Percentiles rank a stretch among this genome's conserved stretches.
Evolutionary conservation across 2,888 invertebrate species (phyloP).

Genomic region (Acronicta leporina): DNA sequence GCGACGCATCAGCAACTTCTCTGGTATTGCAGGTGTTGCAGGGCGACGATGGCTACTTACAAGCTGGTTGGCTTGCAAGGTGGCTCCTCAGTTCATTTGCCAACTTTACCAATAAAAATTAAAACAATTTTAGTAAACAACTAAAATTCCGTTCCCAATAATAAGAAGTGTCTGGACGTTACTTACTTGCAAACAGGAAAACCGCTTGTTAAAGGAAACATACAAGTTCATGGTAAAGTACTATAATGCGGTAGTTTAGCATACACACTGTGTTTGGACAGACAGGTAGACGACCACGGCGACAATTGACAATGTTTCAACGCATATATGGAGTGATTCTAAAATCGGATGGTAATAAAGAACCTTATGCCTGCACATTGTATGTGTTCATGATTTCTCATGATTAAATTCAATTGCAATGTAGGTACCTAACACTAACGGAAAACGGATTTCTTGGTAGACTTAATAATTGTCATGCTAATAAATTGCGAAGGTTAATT

Average conservation of each 20-base stretch:
- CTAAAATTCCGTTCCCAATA: slow-evolving; percentile 2
- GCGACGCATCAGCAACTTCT: too few relatives aligned
- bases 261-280: slow-evolving; percentile 57
- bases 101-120: too few relatives aligned
- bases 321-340: slow-evolving; percentile 46
- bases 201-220: slow-evolving; percentile 35
- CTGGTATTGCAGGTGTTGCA: too few relatives aligned
- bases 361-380: slow-evolving; percentile 33
- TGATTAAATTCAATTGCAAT: slow-evolving; percentile 30
- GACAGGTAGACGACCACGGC: slow-evolving; percentile 56
- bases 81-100: too few relatives aligned
- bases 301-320: slow-evolving; percentile 40
- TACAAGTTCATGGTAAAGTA: slow-evolving; percentile 34
- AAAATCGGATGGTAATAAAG: slow-evolving; percentile 53
- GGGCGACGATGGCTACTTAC: too few relatives aligned
- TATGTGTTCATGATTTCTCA: slow-evolving; percentile 25
- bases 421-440: slow-evolving; percentile 11
- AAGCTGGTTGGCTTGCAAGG: too few relatives aligned
- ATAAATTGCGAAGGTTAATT: too few relatives aligned
- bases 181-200: slow-evolving; percentile 49
- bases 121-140: too few relatives aligned
- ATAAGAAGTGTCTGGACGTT: slow-evolving; percentile 35
- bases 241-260: slow-evolving; percentile 53
- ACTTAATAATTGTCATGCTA: not conserved
- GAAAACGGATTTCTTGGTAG: slow-evolving; percentile 12